Conservation (phyloP, 2,113 vertebrate species). For the Pterocles gutturalis region DNA sequence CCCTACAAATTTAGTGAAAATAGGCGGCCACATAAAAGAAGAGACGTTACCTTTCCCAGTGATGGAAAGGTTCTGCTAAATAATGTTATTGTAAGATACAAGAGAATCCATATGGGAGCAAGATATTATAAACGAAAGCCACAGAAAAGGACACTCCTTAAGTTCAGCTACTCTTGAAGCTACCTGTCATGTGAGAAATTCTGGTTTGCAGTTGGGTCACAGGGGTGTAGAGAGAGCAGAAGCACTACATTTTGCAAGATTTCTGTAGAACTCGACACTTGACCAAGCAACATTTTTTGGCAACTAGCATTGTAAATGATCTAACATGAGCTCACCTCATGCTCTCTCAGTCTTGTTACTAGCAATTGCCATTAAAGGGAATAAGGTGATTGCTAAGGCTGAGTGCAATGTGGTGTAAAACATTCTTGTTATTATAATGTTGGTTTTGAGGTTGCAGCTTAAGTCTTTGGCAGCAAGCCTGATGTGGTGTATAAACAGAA, state of each 20-base stretch:
- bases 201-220: not conserved
- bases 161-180: not conserved
- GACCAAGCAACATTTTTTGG: not conserved
- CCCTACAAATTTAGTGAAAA: not conserved
- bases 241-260: not conserved
- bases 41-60: not conserved
- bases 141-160: not conserved
- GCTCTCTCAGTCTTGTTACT: not conserved
- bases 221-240: not conserved
- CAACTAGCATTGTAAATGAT: not conserved
- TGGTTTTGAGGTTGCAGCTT: not conserved
- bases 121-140: not conserved
- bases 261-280: not conserved
- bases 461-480: not conserved
- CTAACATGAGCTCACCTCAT: not conserved
- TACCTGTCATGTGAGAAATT: not conserved
- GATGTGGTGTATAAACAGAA: conserved; percentile 6
- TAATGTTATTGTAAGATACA: not conserved
- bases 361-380: not conserved
- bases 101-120: not conserved
- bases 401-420: conserved; percentile 17
- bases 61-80: not conserved
- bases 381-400: not conserved
- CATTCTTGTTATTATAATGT: not conserved
- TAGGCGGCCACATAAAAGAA: not conserved